Evolutionary conservation across 2,113 vertebrate genomes (phyloP).

Genomic region (Parotia lawesii): DNA sequence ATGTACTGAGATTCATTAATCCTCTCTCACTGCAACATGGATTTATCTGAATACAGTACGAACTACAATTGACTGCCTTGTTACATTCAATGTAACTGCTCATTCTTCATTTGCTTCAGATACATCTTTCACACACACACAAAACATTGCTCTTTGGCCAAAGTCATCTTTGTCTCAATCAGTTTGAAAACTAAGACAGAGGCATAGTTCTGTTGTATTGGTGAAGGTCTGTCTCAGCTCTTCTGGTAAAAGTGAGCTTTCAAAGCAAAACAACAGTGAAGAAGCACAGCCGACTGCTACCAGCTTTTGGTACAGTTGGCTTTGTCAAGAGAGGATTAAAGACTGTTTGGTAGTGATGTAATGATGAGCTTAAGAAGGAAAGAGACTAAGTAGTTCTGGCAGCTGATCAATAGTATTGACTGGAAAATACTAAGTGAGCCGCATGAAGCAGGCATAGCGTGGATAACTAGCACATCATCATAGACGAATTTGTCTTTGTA

Average conservation of each 20-base stretch:
- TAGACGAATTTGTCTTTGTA: background rate
- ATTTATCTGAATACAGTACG: background rate
- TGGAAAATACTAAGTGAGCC: background rate
- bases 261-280: background rate
- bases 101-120: background rate
- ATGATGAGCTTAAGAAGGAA: background rate
- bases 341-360: background rate
- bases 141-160: background rate
- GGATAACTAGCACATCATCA: background rate
- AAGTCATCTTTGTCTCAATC: background rate
- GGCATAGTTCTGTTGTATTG: background rate
- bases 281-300: background rate
- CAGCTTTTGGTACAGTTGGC: background rate
- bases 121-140: background rate
- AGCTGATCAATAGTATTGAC: constrained; percentile 13
- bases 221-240: background rate
- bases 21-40: background rate
- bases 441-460: background rate
- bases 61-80: background rate
- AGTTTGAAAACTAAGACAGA: background rate
- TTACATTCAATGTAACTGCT: background rate
- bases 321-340: background rate
- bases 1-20: background rate
- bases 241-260: background rate
- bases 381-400: background rate